Percentiles rank a stretch among this genome's conserved stretches.
Conservation (phyloP, 2,797 vertebrate species). For the Hapalemur alaotrensis region DNA sequence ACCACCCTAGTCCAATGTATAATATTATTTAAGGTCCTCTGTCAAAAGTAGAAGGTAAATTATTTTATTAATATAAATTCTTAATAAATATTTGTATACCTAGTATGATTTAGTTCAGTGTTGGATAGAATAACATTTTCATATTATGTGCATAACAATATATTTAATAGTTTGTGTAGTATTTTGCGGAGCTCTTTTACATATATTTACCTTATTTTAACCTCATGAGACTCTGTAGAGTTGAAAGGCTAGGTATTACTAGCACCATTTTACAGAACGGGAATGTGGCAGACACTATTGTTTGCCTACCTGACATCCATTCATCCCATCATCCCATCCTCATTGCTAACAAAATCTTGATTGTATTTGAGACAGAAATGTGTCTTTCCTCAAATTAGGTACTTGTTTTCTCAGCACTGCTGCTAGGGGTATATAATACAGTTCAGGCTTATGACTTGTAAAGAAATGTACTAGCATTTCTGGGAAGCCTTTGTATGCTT, state of each 20-base stretch:
- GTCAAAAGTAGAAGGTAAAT: neutral
- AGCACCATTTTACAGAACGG: neutral
- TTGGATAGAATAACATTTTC: neutral
- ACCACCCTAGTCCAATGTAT: neutral
- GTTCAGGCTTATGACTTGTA: neutral
- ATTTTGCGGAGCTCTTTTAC: neutral
- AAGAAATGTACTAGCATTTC: neutral
- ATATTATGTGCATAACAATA: neutral
- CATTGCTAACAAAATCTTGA: neutral
- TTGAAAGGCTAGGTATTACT: neutral
- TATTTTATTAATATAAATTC: neutral
- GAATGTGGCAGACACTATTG: neutral
- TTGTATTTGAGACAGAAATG: neutral
- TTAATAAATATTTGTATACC: neutral
- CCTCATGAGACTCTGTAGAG: neutral
- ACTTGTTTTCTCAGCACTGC: neutral
- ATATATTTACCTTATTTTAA: neutral
- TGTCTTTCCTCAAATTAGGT: neutral
- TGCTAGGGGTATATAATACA: neutral
- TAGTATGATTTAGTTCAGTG: neutral
- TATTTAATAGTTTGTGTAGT: neutral
- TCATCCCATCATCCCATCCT: neutral
- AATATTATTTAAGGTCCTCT: neutral
- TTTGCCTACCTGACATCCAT: neutral
- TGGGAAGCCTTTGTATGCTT: neutral